phyloP scores from a whole-genome alignment of 2,888 invertebrate genomes.

The Protonemura montana region DNA sequence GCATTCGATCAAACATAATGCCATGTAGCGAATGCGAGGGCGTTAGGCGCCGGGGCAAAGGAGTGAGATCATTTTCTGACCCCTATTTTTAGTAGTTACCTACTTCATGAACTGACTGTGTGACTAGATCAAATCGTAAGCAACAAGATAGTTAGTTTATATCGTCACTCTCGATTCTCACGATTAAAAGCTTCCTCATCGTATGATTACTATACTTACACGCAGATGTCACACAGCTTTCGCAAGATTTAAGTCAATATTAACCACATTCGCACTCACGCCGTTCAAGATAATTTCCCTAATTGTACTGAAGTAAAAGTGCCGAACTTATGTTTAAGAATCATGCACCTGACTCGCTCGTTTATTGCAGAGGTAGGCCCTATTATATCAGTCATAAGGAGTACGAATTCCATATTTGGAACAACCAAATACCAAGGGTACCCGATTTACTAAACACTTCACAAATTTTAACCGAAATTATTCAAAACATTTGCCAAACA shows the following conservation, averaged over 20 bases:
- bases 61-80: conserved; percentile 12
- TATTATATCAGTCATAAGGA: neutral
- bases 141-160: neutral
- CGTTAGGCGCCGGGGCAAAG: neutral
- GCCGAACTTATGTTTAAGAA: neutral
- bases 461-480: neutral
- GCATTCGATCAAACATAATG: neutral
- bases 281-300: neutral
- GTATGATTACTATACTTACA: neutral
- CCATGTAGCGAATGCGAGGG: neutral
- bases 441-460: neutral
- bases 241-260: neutral
- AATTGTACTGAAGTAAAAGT: neutral
- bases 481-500: conserved; percentile 7
- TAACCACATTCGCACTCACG: neutral
- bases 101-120: no score
- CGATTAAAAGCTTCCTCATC: neutral
- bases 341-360: neutral
- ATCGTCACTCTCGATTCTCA: neutral
- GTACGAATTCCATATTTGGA: neutral
- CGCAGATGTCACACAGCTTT: neutral
- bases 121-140: neutral
- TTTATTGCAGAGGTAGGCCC: neutral
- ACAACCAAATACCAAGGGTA: neutral
- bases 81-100: neutral